Evolutionary conservation across 2,888 invertebrate genomes (phyloP).

Genomic region (Ormyrus nitidulus): DNA sequence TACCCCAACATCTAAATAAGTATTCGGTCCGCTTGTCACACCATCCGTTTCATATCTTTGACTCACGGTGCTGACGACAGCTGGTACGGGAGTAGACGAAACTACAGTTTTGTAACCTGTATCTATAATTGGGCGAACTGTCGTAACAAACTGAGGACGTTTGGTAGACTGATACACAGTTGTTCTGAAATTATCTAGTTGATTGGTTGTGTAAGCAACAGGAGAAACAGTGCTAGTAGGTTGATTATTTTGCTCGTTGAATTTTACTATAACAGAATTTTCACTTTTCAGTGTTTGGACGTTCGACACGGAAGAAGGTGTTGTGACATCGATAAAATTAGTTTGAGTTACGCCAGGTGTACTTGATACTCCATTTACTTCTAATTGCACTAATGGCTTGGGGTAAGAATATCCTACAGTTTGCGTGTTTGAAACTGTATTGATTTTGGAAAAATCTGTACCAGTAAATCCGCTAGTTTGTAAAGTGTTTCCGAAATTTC

Average conservation of each 20-base stretch:
- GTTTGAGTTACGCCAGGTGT: slow-evolving; percentile 16
- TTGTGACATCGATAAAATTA: slow-evolving; percentile 12
- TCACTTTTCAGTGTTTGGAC: slow-evolving; percentile 15
- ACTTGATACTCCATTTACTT: slow-evolving; percentile 37
- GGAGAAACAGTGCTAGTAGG: slow-evolving; percentile 55
- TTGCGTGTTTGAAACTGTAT: slow-evolving; percentile 28
- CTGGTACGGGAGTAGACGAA: slow-evolving; percentile 62
- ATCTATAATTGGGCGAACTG: slow-evolving; percentile 64
- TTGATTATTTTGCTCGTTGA: slow-evolving; percentile 14
- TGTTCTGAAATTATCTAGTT: slow-evolving; percentile 64
- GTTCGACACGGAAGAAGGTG: slow-evolving; percentile 19
- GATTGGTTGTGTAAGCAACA: slow-evolving; percentile 64
- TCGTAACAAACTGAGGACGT: slow-evolving; percentile 62
- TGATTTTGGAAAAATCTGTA: background rate
- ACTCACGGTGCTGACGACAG: slow-evolving; percentile 36
- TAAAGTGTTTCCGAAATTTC: background rate
- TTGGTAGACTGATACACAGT: slow-evolving; percentile 64
- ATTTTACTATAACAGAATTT: slow-evolving; percentile 39
- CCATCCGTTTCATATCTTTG: slow-evolving; percentile 39
- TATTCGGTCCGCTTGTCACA: slow-evolving; percentile 44
- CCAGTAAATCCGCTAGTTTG: background rate
- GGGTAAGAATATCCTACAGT: slow-evolving; percentile 57
- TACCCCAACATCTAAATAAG: slow-evolving; percentile 60
- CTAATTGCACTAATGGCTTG: slow-evolving; percentile 55
- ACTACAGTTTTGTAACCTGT: slow-evolving; percentile 64